Base-by-base conservation (phyloP, 2,888 invertebrate species). In the Pterostichus madidus region DNA sequence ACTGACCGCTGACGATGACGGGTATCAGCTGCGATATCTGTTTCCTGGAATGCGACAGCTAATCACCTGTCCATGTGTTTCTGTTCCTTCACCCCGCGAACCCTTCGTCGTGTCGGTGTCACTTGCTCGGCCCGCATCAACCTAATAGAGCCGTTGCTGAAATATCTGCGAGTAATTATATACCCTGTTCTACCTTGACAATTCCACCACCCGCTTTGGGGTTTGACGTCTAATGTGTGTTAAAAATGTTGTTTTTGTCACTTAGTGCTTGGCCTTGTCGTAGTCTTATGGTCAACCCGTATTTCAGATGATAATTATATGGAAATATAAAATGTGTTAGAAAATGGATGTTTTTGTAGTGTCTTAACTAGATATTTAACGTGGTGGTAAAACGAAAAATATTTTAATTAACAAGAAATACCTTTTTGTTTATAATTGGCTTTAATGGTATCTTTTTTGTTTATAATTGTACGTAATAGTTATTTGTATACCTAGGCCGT, bases 131-230 rank as follows among this genome's bases (percentile, higher is more conserved):
- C 64, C 80, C 49, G 35, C 52, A 52, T 64, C 68, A 32, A 32
- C 68, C 31, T 56, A 77, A 68, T 80, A 52, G 52, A 68, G 80
- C 80, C 80, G 80, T 80, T 80, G 80, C 64, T 80, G 68, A 80
- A 80, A 80, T 80, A 80, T 80, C 68, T 80, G 32, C 80, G 49
- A 64, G 64, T 80, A 80, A 80, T 80, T 80, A 80, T 49, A 79
- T 68, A 80, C 68, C 80, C 52, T 68, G 80, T 52, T 80, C 13
- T 71, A 39, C 68, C 8, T 39, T 39, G 39, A 39, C 39, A 39
- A 39, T 39, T 39, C 39, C 39, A 39, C 8, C 44, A 39, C 68
- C 68, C 68, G 68, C 68, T 71, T 71, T 15, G n/a, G 17, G 17
- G 39, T n/a, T 11, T n/a, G 10, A 32, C 7, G 32, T 64, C 35